Evolutionary conservation across 2,888 invertebrate genomes (phyloP).

Genomic region (Megaustenia siamemsis): DNA sequence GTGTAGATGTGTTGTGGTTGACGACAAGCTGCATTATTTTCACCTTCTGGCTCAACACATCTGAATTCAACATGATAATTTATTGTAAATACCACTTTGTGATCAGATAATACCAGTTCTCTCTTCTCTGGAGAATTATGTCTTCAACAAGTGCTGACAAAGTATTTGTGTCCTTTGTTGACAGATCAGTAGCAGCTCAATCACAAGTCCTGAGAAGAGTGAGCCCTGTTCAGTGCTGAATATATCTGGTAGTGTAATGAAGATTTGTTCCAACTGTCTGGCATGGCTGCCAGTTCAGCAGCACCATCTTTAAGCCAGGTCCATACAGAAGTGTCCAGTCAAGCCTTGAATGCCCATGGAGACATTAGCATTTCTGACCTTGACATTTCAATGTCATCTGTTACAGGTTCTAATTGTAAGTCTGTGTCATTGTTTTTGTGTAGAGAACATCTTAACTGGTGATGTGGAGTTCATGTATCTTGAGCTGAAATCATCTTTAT

Average conservation of each 20-base stretch:
- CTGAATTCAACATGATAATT: too few relatives aligned
- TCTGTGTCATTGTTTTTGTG: background rate
- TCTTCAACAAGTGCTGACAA: too few relatives aligned
- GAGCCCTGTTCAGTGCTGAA: background rate
- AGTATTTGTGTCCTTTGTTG: too few relatives aligned
- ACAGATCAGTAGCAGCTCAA: conserved; percentile 23
- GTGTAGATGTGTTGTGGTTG: too few relatives aligned
- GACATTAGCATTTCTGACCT: conserved; percentile 51
- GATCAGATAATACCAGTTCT: too few relatives aligned
- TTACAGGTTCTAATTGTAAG: conserved; percentile 46
- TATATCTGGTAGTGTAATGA: background rate
- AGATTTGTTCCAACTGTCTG: background rate
- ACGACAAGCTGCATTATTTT: too few relatives aligned
- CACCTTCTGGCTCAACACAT: too few relatives aligned
- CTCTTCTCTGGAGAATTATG: background rate
- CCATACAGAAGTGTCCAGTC: background rate
- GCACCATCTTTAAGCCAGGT: background rate
- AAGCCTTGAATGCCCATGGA: conserved; percentile 25
- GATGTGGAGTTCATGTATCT: too few relatives aligned
- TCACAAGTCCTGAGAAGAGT: background rate
- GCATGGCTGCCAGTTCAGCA: background rate
- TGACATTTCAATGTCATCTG: conserved; percentile 43
- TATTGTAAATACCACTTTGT: too few relatives aligned
- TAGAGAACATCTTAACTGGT: background rate
- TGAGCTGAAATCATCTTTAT: too few relatives aligned